Percentiles rank a stretch among this genome's conserved stretches.
Conservation (phyloP, 2,113 vertebrate genomes). For the Apodemus sylvaticus region DNA sequence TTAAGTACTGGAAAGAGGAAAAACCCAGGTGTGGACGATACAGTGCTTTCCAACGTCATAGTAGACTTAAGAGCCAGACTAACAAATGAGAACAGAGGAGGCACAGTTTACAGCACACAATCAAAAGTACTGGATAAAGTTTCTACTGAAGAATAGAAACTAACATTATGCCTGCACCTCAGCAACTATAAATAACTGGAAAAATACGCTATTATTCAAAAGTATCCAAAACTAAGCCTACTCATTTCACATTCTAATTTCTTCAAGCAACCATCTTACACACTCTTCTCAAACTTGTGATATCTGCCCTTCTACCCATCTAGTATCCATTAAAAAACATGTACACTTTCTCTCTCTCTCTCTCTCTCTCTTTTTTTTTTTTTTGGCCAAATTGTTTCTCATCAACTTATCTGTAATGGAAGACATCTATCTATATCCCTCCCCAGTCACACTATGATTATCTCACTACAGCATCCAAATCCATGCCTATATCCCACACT, state of each 20-base stretch:
- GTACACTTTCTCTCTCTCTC: too few relatives aligned
- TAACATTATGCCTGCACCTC: neutral
- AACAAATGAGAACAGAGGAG: neutral
- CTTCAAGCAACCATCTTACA: conserved; percentile 11
- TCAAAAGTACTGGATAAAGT: conserved; percentile 9
- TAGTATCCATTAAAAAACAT: conserved; percentile 9
- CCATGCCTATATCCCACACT: neutral
- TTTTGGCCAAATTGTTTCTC: neutral
- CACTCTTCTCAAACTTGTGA: conserved; percentile 34
- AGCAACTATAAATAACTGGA: neutral
- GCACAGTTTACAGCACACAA: neutral
- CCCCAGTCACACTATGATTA: neutral
- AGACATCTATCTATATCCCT: neutral
- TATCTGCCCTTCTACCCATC: neutral
- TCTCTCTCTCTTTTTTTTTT: too few relatives aligned
- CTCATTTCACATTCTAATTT: conserved; percentile 26
- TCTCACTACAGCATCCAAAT: neutral
- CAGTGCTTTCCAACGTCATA: neutral
- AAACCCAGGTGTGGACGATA: neutral
- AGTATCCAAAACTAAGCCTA: neutral
- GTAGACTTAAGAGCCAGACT: neutral
- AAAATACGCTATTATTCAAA: neutral
- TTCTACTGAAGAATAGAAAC: neutral
- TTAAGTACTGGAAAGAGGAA: neutral
- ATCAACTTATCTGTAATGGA: neutral